Base-by-base conservation (phyloP, 2,888 invertebrate genomes). In the Liopterus haemorrhoidalis region DNA sequence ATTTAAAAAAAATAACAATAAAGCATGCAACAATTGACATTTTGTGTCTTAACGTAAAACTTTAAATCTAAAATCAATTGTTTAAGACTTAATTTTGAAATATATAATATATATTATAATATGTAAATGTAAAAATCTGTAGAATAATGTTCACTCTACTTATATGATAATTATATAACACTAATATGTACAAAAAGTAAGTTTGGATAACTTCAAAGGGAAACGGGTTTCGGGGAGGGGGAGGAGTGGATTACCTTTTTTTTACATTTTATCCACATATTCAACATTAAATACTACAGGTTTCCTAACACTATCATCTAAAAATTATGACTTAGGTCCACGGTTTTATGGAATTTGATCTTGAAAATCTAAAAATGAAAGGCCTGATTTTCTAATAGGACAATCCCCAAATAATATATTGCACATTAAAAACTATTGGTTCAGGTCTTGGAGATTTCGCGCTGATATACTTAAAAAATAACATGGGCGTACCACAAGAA, bases 11-110 rank as follows among this genome's bases (percentile, higher is more conserved):
- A 54, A 54, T 55, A 53, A 55, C 54, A 53, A 56, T 49, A 48
- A 57, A 54, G 54, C 57, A 57, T 57, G 57, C 56, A 56, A 57
- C 57, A 57, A 57, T 56, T 57, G 57, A 57, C 57, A 52, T 52
- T 53, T 48, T 52, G 44, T 54, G 54, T 54, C 51, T 50, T 48
- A 54, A 53, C 36, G 30, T 54, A 50, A 54, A 51, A 52, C 50
- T 52, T 48, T 25, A 44, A 37, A 43, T 37, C 43, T 43, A 43
- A 43, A 43, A 30, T 44, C 32, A 44, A 38, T 30, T 43, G 37
- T 43, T 43, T 30, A 30, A 43, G 43, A 44, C 38, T 22, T 41
- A 44, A 35, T 32, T 31, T 44, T 33, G 44, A 50, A 50, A 51
- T 50, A 52, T 48, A 35, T 35, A 41, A 43, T 46, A 51, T 46